Percentiles rank a stretch among this genome's conserved stretches.
Conservation (phyloP, 1,140 invertebrate genomes). For the Halesus radiatus region DNA sequence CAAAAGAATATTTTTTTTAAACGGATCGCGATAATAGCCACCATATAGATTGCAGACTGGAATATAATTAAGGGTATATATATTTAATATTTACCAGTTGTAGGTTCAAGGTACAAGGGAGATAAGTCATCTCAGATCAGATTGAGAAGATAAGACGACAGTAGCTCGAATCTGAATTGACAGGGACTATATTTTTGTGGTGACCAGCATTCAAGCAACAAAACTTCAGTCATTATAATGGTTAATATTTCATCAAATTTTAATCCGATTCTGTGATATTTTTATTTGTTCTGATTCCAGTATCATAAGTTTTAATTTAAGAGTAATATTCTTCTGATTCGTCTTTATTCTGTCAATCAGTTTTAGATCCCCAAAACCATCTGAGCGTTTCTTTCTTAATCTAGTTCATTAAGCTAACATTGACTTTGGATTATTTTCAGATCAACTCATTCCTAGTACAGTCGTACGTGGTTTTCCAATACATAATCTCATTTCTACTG, state of each 20-base stretch:
- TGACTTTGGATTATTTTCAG: too few species aligned
- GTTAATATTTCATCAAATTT: neutral
- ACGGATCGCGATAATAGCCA: constrained; percentile 1
- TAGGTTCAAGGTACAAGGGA: neutral
- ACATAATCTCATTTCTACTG: too few species aligned
- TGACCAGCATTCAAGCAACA: neutral
- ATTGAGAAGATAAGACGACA: constrained; percentile 30
- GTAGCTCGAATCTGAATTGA: constrained; percentile 34
- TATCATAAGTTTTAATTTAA: neutral
- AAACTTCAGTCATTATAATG: neutral
- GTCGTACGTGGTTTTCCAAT: too few species aligned
- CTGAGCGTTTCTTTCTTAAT: neutral
- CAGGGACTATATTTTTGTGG: constrained; percentile 19
- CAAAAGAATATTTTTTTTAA: neutral
- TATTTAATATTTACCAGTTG: neutral
- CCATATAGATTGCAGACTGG: neutral
- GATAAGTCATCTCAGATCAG: constrained; percentile 15
- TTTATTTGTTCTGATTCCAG: too few species aligned
- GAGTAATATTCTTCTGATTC: neutral
- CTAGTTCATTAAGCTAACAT: too few species aligned
- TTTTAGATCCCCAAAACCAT: neutral
- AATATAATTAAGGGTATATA: constrained; percentile 12
- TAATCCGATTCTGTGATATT: neutral
- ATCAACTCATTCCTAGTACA: too few species aligned
- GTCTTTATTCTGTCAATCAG: neutral